Conservation (phyloP, 2,888 invertebrate genomes). For the Drosophila hamatofila region DNA sequence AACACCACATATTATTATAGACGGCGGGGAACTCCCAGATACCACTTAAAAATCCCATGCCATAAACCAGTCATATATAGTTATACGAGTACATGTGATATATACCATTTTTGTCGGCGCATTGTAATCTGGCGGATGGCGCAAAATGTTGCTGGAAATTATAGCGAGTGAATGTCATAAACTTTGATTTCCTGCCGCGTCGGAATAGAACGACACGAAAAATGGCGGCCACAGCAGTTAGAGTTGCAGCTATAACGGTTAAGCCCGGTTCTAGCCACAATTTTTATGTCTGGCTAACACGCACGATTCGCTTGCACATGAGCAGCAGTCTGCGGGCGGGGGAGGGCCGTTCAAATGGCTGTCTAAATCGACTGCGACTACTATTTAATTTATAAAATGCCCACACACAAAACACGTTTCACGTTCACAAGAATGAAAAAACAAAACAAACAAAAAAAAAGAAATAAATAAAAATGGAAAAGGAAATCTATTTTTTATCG, state of each 20-base stretch:
- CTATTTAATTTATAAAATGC: slow-evolving; percentile 75
- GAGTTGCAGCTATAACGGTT: slow-evolving; percentile 51
- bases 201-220: slow-evolving; percentile 46
- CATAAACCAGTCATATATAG: not conserved
- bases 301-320: slow-evolving; percentile 44
- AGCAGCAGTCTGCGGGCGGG: not conserved
- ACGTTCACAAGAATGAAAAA: slow-evolving; percentile 19
- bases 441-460: too few species aligned
- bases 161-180: slow-evolving; percentile 72
- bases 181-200: slow-evolving; percentile 72
- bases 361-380: slow-evolving; percentile 68
- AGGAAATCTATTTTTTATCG: slow-evolving; percentile 54
- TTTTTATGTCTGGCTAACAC: slow-evolving; percentile 74
- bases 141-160: slow-evolving; percentile 51
- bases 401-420: slow-evolving; percentile 41
- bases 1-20: not conserved
- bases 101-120: slow-evolving; percentile 7
- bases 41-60: slow-evolving; percentile 9
- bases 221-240: slow-evolving; percentile 65
- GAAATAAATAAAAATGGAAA: slow-evolving; percentile 6
- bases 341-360: slow-evolving; percentile 31
- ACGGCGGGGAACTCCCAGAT: not conserved
- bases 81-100: slow-evolving; percentile 3
- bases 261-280: slow-evolving; percentile 55
- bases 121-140: slow-evolving; percentile 28